Conservation (phyloP, 2,888 invertebrate genomes). For the Calliscelio sp. region DNA sequence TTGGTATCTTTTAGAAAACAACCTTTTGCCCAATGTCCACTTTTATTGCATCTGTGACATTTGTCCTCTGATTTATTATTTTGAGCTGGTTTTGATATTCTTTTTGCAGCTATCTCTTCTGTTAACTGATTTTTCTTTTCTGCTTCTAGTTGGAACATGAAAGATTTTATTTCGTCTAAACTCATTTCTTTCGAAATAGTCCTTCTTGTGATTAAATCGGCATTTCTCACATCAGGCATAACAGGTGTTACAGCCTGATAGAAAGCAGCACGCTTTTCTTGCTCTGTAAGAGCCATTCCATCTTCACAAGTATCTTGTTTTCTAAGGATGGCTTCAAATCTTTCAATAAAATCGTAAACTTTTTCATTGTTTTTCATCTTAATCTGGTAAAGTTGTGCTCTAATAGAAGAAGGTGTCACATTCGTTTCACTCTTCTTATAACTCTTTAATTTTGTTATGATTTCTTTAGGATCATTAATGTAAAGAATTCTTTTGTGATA, state of each 20-base stretch:
- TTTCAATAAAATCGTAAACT: conserved; percentile 68
- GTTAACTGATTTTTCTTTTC: neutral
- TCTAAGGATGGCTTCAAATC: conserved; percentile 66
- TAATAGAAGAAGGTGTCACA: conserved; percentile 64
- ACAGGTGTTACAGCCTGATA: conserved; percentile 60
- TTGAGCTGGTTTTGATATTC: neutral
- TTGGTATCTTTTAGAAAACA: conserved; percentile 1
- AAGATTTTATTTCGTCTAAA: neutral
- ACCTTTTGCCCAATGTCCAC: neutral
- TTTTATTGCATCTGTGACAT: conserved; percentile 47
- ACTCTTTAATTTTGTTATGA: conserved; percentile 58
- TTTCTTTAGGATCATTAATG: conserved; percentile 63
- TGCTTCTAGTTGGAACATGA: conserved; percentile 3
- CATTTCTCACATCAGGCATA: conserved; percentile 58
- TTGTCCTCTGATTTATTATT: neutral
- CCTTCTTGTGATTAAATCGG: conserved; percentile 56
- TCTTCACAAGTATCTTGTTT: conserved; percentile 65
- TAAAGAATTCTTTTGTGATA: conserved; percentile 65
- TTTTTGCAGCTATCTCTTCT: neutral
- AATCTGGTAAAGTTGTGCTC: conserved; percentile 60
- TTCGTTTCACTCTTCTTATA: conserved; percentile 59
- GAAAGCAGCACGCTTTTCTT: conserved; percentile 63
- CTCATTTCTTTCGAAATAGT: conserved; percentile 51
- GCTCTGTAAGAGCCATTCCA: conserved; percentile 59
- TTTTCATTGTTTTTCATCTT: conserved; percentile 69